Evolutionary conservation across 2,797 vertebrate species (phyloP), one percentile per base, ranked within the genome.

Genomic region (Spatula clypeata): DNA sequence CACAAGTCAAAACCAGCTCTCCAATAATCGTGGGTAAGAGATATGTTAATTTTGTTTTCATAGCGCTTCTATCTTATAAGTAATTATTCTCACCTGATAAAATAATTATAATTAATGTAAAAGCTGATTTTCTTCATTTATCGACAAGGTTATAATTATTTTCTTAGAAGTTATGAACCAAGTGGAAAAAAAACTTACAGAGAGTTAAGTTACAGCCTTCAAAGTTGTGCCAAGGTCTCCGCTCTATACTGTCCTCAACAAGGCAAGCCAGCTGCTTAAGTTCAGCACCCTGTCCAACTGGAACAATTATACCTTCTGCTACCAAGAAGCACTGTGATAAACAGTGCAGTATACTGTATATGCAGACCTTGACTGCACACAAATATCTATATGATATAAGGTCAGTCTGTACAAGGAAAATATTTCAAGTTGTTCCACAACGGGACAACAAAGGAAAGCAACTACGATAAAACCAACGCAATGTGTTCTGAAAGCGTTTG

Each of bases 241-340:
- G 58, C 58, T 57, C 54, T 69, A 27, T 47, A 24, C 6, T 67
- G 72, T 74, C 53, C 53, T 93, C 38, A 73, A 31, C 64, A 70
- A 84, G 47, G 32, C 27, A 40, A 87, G 38, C 26, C 88, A 96
- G 77, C 70, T 90, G 80, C 45, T 88, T 16, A 88, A 75, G 32
- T 76, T 95, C 91, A 91, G 36, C 64, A 67, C 21, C 14, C 64
- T 86, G 61, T 80, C 86, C 90, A 88, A 86, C 14, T 54, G 58
- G 40, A 84, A 79, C 69, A 91, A 93, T 86, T 75, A 47, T 4
- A 92, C 45, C 55, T 92, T 55, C 74, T 73, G 66, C 72, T 91
- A 81, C 81, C 94, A 94, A 87, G 81, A 77, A 93, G 61, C 79
- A 86, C 72, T 77, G 87, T 57, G 87, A 89, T 38, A 49, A 93